A percentile compares a stretch with the other conserved stretches of the same genome.
Evolutionary conservation across 2,113 vertebrate species (phyloP).

Genomic region (Catagonus wagneri): DNA sequence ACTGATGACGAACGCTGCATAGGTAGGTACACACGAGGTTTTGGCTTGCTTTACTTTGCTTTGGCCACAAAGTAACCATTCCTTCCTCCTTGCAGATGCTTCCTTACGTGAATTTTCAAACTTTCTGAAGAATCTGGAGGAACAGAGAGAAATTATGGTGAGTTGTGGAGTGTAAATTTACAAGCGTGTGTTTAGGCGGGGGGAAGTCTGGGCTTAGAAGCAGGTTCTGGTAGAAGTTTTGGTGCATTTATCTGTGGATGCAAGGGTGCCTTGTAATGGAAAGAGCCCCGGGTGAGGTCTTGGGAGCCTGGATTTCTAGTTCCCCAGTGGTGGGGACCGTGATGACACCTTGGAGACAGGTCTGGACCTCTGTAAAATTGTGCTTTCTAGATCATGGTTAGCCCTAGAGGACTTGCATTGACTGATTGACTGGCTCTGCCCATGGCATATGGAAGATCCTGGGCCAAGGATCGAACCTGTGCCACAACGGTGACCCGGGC

Average conservation of each 20-base stretch:
- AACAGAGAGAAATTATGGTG: slow-evolving; percentile 98
- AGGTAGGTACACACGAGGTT: slow-evolving; percentile 86
- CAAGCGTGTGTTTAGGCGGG: not conserved
- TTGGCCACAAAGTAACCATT: not conserved
- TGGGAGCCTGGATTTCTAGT: not conserved
- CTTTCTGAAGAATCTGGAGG: slow-evolving; percentile 96
- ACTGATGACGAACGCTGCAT: slow-evolving; percentile 97
- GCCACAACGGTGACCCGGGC: too few relatives aligned
- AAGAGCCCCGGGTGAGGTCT: not conserved
- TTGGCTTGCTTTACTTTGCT: not conserved
- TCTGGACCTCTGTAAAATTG: not conserved
- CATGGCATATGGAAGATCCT: too few relatives aligned
- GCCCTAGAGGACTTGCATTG: not conserved
- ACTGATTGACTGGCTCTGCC: not conserved
- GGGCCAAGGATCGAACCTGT: too few relatives aligned
- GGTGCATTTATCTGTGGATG: not conserved
- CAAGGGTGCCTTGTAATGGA: too few relatives aligned
- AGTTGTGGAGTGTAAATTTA: slow-evolving; percentile 76
- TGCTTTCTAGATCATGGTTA: not conserved
- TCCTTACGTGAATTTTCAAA: slow-evolving; percentile 96
- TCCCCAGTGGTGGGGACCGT: rapidly evolving
- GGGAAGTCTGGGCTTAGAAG: not conserved
- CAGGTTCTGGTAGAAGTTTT: not conserved
- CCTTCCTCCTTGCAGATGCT: slow-evolving; percentile 91
- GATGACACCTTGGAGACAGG: not conserved